phyloP scores from a whole-genome alignment of 2,113 vertebrate species.

The Mormyrus iriodes region DNA sequence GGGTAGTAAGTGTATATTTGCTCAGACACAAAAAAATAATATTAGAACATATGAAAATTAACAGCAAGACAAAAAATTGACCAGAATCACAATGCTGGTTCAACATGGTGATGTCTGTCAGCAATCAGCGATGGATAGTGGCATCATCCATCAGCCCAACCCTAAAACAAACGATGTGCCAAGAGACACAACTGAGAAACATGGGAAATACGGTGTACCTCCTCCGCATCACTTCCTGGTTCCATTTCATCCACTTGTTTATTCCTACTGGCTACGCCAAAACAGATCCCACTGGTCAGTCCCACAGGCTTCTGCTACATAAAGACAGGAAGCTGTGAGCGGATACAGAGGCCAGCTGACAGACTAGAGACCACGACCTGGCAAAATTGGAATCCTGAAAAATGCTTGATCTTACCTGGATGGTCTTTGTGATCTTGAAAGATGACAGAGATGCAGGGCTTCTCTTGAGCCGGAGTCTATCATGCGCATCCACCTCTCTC shows the following conservation, averaged over 20 bases:
- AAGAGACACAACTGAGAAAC: background rate
- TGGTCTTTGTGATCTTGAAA: conserved; percentile 93
- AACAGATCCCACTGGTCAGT: conserved; percentile 49
- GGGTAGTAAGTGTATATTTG: background rate
- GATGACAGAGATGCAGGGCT: conserved; percentile 59
- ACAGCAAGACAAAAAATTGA: background rate
- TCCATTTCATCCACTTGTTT: conserved; percentile 41
- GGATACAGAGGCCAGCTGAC: background rate
- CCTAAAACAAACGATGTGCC: background rate
- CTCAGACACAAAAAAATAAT: background rate
- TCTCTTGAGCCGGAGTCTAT: conserved; percentile 86
- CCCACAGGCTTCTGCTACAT: conserved; percentile 60
- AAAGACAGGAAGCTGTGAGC: conserved; percentile 11
- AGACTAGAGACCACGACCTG: background rate
- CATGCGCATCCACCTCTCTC: conserved; percentile 81
- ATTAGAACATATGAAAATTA: background rate
- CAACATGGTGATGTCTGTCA: background rate
- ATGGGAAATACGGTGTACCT: background rate
- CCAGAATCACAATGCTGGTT: background rate
- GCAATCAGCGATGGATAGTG: background rate
- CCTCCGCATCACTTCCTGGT: background rate
- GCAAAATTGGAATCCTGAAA: background rate
- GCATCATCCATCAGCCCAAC: background rate
- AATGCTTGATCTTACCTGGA: conserved; percentile 67
- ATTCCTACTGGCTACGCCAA: conserved; percentile 32